Base-by-base conservation (phyloP, 1,140 invertebrate species). In the Hydropsyche tenuis region DNA sequence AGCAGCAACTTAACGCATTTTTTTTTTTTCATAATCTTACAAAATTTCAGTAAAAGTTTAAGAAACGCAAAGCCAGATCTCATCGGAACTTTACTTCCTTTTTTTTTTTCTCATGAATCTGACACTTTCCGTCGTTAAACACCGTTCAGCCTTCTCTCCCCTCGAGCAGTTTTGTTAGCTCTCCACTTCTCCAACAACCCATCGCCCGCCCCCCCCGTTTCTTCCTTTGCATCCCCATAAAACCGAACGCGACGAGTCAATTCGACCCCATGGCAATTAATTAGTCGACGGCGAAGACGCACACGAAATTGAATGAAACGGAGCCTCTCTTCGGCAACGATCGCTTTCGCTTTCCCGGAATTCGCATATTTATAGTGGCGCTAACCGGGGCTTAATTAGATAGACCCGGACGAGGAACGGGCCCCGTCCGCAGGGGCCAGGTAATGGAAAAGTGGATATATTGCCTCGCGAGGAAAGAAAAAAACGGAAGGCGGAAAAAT, bases 351-450 rank as follows among this genome's bases (percentile, higher is more conserved):
- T 51, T 7, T 45, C 42, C n/a, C 30, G 27, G 60, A 64, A 64
- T 56, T 70, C 53, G 73, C 73, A 70, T 70, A 74, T 74, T 74
- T 71, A 74, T 71, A 70, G 68, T 69, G 45, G 56, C 60, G 66
- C 68, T 73, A 73, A 73, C 73, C 37, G 53, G 20, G 37, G 23
- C 45, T 74, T 74, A 74, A 74, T 74, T 74, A 74, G 56, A 70
- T 69, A 63, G 63, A 72, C 16, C 53, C 12, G 9, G 14, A 14
- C 16, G n/a, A n/a, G 43, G 45, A 27, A 22, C 20, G 16, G 37
- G 51, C 30, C 60, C 20, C 60, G 53, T 45, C n/a, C 53, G 37
- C n/a, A 22, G 43, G 45, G 20, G 12, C 14, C 65, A 68, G 65
- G 65, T 68, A 68, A 68, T 48, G 65, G 65, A 25, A 48, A 68